Evolutionary conservation across 2,888 invertebrate species (phyloP).

Genomic region (Apodemia hepburni): DNA sequence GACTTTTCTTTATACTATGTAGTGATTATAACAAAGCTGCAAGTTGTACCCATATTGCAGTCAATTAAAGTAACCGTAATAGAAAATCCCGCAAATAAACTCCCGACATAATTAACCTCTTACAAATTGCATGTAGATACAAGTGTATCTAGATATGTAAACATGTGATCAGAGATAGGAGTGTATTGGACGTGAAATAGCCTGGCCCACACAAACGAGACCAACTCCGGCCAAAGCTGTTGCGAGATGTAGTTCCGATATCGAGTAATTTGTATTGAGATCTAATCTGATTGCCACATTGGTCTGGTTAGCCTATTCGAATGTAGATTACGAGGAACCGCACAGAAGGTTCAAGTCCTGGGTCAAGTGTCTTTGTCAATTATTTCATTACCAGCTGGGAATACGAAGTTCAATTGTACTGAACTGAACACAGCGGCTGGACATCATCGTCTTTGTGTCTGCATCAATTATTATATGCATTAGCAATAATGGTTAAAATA

Average conservation of each 20-base stretch:
- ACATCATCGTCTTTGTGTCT: no score
- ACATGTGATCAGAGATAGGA: slow-evolving; percentile 1
- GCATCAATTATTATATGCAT: no score
- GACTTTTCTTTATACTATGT: no score
- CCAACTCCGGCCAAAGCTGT: neutral
- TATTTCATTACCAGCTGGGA: no score
- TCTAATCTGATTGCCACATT: neutral
- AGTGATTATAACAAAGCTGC: no score
- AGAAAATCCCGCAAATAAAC: neutral
- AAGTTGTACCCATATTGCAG: no score
- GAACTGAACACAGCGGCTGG: no score
- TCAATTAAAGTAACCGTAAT: neutral
- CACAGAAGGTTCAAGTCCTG: no score
- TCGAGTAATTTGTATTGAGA: neutral
- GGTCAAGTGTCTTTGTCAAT: no score
- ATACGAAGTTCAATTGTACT: no score
- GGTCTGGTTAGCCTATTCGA: neutral
- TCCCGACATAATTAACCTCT: neutral
- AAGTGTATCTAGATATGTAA: neutral
- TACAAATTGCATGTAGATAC: slow-evolving; percentile 6
- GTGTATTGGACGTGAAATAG: neutral
- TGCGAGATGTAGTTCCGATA: neutral
- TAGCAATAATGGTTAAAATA: no score
- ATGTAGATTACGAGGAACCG: neutral
- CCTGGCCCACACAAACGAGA: neutral